Conservation (phyloP, 1,140 invertebrate species). For the Heliconius himera region DNA sequence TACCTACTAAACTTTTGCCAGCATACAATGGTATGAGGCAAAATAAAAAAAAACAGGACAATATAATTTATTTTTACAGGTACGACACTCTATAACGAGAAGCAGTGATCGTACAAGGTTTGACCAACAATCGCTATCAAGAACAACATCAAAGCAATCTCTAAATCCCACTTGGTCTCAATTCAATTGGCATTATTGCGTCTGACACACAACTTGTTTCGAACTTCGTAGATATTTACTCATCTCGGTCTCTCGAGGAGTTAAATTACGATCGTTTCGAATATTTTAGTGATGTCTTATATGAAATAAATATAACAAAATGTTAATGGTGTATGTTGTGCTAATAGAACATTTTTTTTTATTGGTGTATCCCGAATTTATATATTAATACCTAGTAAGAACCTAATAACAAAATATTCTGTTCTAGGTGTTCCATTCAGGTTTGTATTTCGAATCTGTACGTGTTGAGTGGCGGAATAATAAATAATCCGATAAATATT, state of each 20-base stretch:
- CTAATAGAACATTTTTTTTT: no score
- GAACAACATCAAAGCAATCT: conserved; percentile 29
- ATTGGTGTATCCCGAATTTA: no score
- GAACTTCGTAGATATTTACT: conserved; percentile 16
- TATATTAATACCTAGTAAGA: no score
- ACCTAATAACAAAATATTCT: no score
- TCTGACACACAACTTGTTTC: conserved; percentile 16
- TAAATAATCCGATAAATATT: no score
- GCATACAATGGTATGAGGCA: no score
- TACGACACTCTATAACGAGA: not conserved
- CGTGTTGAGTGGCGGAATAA: no score
- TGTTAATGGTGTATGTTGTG: not conserved
- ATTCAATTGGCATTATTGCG: conserved; percentile 22
- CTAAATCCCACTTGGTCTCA: conserved; percentile 17
- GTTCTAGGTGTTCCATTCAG: no score
- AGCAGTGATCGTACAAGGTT: not conserved
- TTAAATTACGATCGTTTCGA: not conserved
- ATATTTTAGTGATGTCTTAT: not conserved
- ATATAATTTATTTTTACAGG: no score
- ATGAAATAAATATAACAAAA: not conserved
- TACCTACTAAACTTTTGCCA: no score
- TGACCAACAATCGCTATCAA: conserved; percentile 15
- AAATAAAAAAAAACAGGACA: no score
- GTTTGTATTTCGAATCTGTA: no score
- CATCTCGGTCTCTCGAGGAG: conserved; percentile 4